These are phyloP conservation scores for Bubo blakistoni DNA, from an alignment of 2,113 vertebrate genomes.

Conservation along the genomic window DNA sequence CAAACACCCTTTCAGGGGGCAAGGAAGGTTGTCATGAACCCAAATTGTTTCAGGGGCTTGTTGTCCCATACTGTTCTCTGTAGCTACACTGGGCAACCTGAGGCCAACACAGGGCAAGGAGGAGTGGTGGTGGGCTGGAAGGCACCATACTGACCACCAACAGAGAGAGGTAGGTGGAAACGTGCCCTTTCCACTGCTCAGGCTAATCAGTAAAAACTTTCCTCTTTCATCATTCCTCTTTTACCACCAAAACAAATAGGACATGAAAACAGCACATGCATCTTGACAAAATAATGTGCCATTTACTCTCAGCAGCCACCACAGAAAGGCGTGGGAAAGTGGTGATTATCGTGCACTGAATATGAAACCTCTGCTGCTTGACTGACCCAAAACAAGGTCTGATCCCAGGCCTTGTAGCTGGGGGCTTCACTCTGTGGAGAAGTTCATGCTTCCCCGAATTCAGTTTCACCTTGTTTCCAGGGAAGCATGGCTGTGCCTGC, in stretches of 20 bases:
- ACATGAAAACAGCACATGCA: not conserved
- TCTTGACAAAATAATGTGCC: accelerated
- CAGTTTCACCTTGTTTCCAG: not conserved
- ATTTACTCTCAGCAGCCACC: not conserved
- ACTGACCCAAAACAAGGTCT: not conserved
- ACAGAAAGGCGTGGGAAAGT: not conserved
- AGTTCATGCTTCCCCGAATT: not conserved
- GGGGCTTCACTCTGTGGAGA: not conserved
- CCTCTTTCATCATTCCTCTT: not conserved
- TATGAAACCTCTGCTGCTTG: not conserved
- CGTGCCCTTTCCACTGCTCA: not conserved
- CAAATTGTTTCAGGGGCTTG: not conserved
- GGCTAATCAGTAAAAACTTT: not conserved
- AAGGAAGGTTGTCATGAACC: not conserved
- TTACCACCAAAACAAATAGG: not conserved
- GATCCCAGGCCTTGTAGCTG: not conserved
- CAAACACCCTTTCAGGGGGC: not conserved
- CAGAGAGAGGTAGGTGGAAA: not conserved
- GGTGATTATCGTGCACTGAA: not conserved
- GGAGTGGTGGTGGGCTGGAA: not conserved
- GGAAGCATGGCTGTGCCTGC: accelerated
- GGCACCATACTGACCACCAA: accelerated
- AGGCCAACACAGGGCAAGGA: not conserved
- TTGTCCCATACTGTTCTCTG: not conserved
- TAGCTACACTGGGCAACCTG: not conserved